phyloP scores from a whole-genome alignment of 2,113 vertebrate species.

The Etheostoma cragini region DNA sequence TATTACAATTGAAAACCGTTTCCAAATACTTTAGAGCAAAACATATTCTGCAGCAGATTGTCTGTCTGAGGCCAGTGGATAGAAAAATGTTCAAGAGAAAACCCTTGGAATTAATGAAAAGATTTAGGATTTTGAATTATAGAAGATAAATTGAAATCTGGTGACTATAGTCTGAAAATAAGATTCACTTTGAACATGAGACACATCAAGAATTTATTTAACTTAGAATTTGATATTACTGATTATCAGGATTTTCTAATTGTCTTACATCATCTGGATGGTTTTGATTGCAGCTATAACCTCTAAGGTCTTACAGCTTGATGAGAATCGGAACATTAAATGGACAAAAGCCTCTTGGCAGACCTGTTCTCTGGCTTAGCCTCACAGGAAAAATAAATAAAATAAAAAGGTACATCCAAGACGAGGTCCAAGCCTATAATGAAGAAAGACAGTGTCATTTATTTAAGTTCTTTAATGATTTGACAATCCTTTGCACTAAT shows the following conservation, averaged over 20 bases:
- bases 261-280: neutral
- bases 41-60: neutral
- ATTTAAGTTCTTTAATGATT: too few relatives aligned
- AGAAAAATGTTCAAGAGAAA: neutral
- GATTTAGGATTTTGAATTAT: neutral
- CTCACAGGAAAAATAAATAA: neutral
- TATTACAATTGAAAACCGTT: constrained; percentile 1
- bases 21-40: neutral
- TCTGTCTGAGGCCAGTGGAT: neutral
- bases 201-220: neutral
- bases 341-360: neutral
- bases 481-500: too few relatives aligned
- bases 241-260: neutral
- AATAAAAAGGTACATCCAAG: neutral
- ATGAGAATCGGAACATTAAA: neutral
- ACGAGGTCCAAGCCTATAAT: neutral
- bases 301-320: neutral
- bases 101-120: too few relatives aligned
- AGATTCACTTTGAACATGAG: neutral
- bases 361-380: neutral
- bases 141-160: neutral
- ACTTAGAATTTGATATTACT: neutral
- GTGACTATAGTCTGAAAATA: neutral
- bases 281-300: neutral
- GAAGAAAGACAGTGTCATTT: too few relatives aligned